Base-by-base conservation (phyloP, 2,113 vertebrate genomes). In the Marmota monax region DNA sequence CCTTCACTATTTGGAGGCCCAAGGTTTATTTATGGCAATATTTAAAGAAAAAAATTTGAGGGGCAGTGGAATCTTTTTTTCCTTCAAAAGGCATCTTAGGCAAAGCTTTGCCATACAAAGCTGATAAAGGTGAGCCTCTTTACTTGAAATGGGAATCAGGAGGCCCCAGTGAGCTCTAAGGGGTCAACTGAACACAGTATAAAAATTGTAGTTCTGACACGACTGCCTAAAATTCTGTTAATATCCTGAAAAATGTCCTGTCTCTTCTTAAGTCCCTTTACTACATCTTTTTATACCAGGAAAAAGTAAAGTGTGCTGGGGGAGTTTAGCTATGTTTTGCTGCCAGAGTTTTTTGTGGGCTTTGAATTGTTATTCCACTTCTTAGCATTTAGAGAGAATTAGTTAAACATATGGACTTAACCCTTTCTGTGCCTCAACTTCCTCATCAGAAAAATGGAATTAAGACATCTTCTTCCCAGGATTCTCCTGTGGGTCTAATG, bases 191-290 rank as follows among this genome's bases (percentile, higher is more conserved):
- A 84, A 45, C 12, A 48, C 13, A 80, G 1, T 91, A 42, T 70
- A 88, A 87, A 84, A 88, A 90, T 67, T 25, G n/a, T 2, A 73
- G 4, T 74, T 93, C 53, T 94, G 42, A 83, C 39, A 69, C 51
- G 1, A 39, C 65, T 34, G 67, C 25, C 13, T 48, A 7, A 79
- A 79, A 73, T 34, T 85, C 20, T 48, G 63, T 76, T 92, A 88
- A 58, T 76, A 42, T 85, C 20, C 90, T 96, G 42, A 95, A 82
- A 78, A 56, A 16, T 25, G 32, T 11, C 70, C 7, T 77, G 32
- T 74, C 29, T 79, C 34, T 67, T 77, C 11, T 45, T 5, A 76
- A 69, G 72, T 93, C 5, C 29, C 25, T 42, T 87, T 84, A 69
- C 80, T 51, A 90, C 0, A 87, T 58, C 37, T 76, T 82, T 91